Evolutionary conservation across 2,113 vertebrate genomes (phyloP), one percentile per base, ranked within the genome.

Genomic region (Syngnathus scovelli): DNA sequence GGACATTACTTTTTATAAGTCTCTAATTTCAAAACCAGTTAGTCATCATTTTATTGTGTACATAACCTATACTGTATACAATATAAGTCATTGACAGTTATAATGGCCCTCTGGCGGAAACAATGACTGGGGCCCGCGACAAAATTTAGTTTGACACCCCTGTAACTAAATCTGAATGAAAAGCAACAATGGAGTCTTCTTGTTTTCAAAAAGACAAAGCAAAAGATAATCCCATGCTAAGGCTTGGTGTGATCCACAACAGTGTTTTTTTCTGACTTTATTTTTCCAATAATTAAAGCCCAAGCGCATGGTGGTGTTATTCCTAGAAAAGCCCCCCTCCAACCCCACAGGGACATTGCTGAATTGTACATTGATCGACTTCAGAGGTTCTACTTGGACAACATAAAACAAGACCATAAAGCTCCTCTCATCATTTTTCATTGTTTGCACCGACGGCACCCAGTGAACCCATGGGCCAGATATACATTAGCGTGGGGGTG

Each of bases 401-500:
- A 58, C 13, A 33, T 16, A 55, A 21, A 27, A 33, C 55, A 33
- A 36, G 13, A 36, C 21, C 52, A 23, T 58, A 7, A 58, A 36
- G 12, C 55, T 2, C 23, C 49, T n/a, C 1, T 51, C 49, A 8
- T 19, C 18, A 36, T 36, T 36, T 58, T 33, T 33, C 23, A 58
- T 56, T 33, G n/a, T 56, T 6, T 36, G 55, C 23, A 33, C 27
- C 6, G 55, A 36, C 55, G 33, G 19, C 7, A 58, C 27, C 33
- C 27, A 33, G 27, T 46, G 27, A 72, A 58, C 18, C 23, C 61
- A 6, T n/a, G n/a, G 55, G 21, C 60, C 43, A 69, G 33, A 67
- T 16, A 4, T n/a, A 18, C 65, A 43, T 61, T 18, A 69, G 5
- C 72, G 38, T 69, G 7, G 36, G 56, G 68, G 68, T 58, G 66